phyloP scores from a whole-genome alignment of 2,888 invertebrate genomes.

The Gymnocheta viridis region DNA sequence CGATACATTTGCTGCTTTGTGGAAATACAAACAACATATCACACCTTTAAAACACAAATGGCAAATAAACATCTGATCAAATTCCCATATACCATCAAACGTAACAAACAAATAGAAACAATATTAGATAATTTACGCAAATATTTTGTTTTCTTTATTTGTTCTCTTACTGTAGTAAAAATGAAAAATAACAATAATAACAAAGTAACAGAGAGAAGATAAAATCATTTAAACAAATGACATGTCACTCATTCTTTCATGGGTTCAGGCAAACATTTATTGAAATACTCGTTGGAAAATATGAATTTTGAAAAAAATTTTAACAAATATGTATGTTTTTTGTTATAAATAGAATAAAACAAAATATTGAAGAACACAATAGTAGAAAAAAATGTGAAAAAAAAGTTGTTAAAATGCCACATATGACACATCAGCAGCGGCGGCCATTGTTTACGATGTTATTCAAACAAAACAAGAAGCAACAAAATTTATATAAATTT shows the following conservation, averaged over 20 bases:
- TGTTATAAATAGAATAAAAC: not conserved
- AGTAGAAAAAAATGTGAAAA: constrained; percentile 14
- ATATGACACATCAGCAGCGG: constrained; percentile 55
- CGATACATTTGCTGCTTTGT: not conserved
- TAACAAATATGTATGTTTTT: constrained; percentile 18
- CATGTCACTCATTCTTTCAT: constrained; percentile 17
- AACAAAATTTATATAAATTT: not conserved
- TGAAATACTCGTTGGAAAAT: constrained; percentile 17
- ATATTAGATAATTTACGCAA: constrained; percentile 59
- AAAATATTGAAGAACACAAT: not conserved
- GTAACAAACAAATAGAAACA: constrained; percentile 1
- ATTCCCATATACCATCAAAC: constrained; percentile 44
- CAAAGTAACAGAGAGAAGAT: constrained; percentile 32
- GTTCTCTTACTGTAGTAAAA: not conserved
- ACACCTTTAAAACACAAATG: constrained; percentile 54
- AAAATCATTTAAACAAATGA: constrained; percentile 33
- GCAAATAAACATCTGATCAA: constrained; percentile 53
- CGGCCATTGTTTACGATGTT: constrained; percentile 60
- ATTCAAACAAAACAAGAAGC: constrained; percentile 12
- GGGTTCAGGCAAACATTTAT: not conserved
- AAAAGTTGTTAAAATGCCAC: constrained; percentile 48
- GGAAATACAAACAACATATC: constrained; percentile 50
- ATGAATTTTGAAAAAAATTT: constrained; percentile 37
- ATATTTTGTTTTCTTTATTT: constrained; percentile 33
- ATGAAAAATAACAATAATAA: not conserved